Percentiles rank a stretch among this genome's conserved stretches.
phyloP scores from a whole-genome alignment of 2,113 vertebrate species.

The Abramis brama region DNA sequence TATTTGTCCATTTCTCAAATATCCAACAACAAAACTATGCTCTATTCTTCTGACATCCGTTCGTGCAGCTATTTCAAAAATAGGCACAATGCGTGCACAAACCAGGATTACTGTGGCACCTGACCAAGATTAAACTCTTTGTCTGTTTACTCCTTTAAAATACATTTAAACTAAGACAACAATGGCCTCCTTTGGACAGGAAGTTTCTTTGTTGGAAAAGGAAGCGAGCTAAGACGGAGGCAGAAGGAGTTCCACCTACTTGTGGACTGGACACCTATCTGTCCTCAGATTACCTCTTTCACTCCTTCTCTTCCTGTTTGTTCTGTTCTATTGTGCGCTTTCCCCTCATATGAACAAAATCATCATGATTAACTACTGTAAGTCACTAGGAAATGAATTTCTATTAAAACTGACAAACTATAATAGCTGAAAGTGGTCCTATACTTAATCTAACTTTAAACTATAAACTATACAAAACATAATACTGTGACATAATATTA shows the following conservation, averaged over 20 bases:
- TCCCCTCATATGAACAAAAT: not conserved
- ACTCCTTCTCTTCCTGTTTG: not conserved
- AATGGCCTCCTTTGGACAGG: constrained; percentile 53
- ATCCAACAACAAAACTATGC: constrained; percentile 33
- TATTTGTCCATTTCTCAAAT: not conserved
- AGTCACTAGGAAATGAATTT: not conserved
- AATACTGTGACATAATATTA: not conserved
- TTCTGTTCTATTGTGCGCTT: not conserved
- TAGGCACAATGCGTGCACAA: not conserved
- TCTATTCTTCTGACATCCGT: not conserved
- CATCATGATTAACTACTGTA: not conserved
- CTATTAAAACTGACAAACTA: not conserved
- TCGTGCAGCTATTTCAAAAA: not conserved
- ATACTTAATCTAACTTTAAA: too few relatives aligned
- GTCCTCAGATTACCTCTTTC: constrained; percentile 39
- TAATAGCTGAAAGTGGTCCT: not conserved
- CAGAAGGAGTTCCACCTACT: constrained; percentile 62
- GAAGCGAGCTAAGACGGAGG: constrained; percentile 63
- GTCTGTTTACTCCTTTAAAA: constrained; percentile 25
- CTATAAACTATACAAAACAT: not conserved
- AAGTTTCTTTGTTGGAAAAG: constrained; percentile 60
- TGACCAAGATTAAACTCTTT: not conserved
- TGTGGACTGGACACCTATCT: constrained; percentile 57
- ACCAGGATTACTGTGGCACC: not conserved
- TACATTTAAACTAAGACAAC: constrained; percentile 54